Evolutionary conservation across 1,140 invertebrate genomes (phyloP).

Genomic region (Charaxes varanes): DNA sequence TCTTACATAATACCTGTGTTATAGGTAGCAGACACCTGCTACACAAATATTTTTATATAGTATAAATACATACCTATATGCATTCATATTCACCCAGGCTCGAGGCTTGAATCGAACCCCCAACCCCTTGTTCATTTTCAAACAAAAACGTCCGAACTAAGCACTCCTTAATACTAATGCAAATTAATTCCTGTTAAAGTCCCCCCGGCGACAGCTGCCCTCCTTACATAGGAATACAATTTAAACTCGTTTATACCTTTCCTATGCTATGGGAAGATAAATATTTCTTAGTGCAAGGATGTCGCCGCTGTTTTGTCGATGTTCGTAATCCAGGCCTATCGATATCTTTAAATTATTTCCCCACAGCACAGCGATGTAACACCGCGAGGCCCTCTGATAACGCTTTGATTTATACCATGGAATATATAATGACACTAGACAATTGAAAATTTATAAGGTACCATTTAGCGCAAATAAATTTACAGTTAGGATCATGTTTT

Average conservation of each 20-base stretch:
- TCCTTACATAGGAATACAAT: slow-evolving; percentile 17
- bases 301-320: slow-evolving; percentile 37
- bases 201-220: slow-evolving; percentile 14
- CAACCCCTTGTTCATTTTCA: background rate
- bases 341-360: slow-evolving; percentile 65
- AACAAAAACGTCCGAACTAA: background rate
- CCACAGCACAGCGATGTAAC: slow-evolving; percentile 51
- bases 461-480: slow-evolving; percentile 59
- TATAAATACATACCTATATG: no score
- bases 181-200: slow-evolving; percentile 15
- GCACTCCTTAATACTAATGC: slow-evolving; percentile 14
- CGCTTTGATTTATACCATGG: slow-evolving; percentile 63
- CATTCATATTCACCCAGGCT: no score
- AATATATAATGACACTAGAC: slow-evolving; percentile 70
- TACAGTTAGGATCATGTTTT: slow-evolving; percentile 48
- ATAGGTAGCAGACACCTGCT: no score
- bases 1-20: no score
- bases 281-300: slow-evolving; percentile 25
- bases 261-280: slow-evolving; percentile 23
- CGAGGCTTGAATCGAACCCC: no score
- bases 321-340: slow-evolving; percentile 46
- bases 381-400: slow-evolving; percentile 54
- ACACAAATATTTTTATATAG: no score
- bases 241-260: slow-evolving; percentile 23
- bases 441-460: slow-evolving; percentile 67